A percentile compares a stretch with the other conserved stretches of the same genome.
Evolutionary conservation across 2,113 vertebrate species (phyloP).

Genomic region (Prionailurus bengalensis): DNA sequence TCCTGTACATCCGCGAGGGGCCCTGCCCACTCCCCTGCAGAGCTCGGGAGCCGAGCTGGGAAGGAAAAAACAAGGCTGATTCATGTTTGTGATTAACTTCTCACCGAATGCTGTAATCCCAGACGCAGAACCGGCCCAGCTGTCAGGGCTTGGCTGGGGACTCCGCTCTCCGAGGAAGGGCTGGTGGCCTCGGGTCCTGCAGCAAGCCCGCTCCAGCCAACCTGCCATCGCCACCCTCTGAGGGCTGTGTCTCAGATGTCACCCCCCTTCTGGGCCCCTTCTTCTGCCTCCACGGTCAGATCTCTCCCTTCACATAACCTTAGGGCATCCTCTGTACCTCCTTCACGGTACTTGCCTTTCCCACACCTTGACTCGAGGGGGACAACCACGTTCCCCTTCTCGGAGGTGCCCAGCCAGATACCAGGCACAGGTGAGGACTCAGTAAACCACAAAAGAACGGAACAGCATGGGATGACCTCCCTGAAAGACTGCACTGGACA

Average conservation of each 20-base stretch:
- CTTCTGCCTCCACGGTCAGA: not conserved
- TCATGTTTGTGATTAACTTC: conserved; percentile 80
- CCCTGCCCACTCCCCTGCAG: conserved; percentile 49
- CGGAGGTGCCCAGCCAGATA: not conserved
- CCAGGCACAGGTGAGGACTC: not conserved
- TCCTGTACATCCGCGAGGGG: conserved; percentile 68
- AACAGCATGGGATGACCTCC: not conserved
- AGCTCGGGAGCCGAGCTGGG: not conserved
- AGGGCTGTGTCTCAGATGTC: not conserved
- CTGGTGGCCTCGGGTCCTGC: fast-evolving
- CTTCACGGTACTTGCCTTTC: not conserved
- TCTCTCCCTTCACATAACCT: not conserved
- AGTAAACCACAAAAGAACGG: not conserved
- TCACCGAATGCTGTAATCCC: conserved; percentile 72
- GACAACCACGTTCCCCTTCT: not conserved
- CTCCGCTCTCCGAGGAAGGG: not conserved
- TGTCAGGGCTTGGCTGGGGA: not conserved
- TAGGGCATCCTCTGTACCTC: not conserved
- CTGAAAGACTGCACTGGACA: not conserved
- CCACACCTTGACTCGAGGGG: not conserved
- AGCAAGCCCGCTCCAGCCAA: not conserved
- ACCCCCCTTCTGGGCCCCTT: not conserved
- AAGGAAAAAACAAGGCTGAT: conserved; percentile 64
- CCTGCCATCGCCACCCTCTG: not conserved
- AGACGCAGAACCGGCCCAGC: not conserved